Evolutionary conservation across 2,113 vertebrate species (phyloP).

Genomic region (Oreochromis niloticus): DNA sequence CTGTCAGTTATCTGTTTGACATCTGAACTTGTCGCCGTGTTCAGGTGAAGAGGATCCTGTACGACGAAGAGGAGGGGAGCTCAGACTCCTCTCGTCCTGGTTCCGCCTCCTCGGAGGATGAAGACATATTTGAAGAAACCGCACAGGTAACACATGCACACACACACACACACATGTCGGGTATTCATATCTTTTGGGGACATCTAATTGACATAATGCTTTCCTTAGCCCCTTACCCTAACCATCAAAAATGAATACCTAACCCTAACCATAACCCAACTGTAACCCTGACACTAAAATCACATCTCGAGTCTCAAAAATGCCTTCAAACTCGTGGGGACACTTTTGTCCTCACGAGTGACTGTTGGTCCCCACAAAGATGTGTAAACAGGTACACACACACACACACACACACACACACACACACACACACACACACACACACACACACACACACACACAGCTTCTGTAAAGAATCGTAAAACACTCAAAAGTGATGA

Average conservation of each 20-base stretch:
- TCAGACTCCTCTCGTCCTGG: conserved; percentile 91
- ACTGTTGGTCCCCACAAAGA: too few species aligned
- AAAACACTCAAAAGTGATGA: neutral
- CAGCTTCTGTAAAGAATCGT: neutral
- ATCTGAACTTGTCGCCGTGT: neutral
- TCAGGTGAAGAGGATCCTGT: conserved; percentile 87
- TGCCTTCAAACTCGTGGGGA: neutral
- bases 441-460: neutral
- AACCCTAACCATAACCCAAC: neutral
- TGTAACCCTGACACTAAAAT: neutral
- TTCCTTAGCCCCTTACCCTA: neutral
- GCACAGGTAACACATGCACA: conserved; percentile 72
- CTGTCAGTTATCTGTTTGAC: neutral
- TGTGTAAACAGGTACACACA: neutral
- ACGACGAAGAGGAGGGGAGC: conserved; percentile 89
- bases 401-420: neutral
- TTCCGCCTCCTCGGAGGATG: conserved; percentile 93
- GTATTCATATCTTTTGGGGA: neutral
- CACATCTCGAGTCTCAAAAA: neutral
- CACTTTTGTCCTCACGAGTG: neutral
- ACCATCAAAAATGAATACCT: neutral
- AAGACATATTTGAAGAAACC: conserved; percentile 97
- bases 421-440: neutral
- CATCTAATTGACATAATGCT: neutral
- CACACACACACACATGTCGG: neutral